These are phyloP conservation scores for Hippoglossus stenolepis DNA, from an alignment of 2,113 vertebrate genomes.

Conservation along the genomic window DNA sequence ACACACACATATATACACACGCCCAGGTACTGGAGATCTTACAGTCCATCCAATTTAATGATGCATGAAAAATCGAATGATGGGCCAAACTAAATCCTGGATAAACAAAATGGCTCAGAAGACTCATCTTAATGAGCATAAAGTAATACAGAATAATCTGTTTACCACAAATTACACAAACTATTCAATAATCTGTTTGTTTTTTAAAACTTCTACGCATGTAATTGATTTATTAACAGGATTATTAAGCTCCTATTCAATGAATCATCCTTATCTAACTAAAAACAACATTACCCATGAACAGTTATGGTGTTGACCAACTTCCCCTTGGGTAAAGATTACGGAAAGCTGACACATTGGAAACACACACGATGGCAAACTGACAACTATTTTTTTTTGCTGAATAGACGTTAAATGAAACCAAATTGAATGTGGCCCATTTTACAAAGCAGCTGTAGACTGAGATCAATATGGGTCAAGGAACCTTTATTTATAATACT, in stretches of 20 bases:
- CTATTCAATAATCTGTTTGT: conserved; percentile 26
- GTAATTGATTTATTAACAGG: conserved; percentile 72
- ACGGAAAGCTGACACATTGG: conserved; percentile 46
- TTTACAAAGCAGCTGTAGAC: conserved; percentile 19
- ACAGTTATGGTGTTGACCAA: conserved; percentile 62
- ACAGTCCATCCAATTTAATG: conserved; percentile 42
- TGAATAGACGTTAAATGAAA: conserved; percentile 30
- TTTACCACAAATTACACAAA: conserved; percentile 49
- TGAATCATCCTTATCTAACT: conserved; percentile 54
- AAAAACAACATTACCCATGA: conserved; percentile 49
- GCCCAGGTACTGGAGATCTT: conserved; percentile 32
- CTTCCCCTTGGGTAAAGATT: conserved; percentile 62
- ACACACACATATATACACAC: conserved; percentile 1
- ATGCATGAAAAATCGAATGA: conserved; percentile 57
- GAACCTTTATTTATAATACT: no score
- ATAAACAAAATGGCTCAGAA: conserved; percentile 47
- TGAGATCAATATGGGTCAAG: conserved; percentile 9
- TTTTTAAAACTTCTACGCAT: conserved; percentile 41
- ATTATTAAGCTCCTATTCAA: conserved; percentile 57
- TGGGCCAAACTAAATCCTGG: conserved; percentile 49
- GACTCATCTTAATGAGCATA: conserved; percentile 41
- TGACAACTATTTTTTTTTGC: conserved; percentile 12
- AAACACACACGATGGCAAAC: conserved; percentile 18
- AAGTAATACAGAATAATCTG: conserved; percentile 46
- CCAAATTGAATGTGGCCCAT: conserved; percentile 25